Evolutionary conservation across 2,797 vertebrate species (phyloP), one percentile per base, ranked within the genome.

Genomic region (Cuniculus paca): DNA sequence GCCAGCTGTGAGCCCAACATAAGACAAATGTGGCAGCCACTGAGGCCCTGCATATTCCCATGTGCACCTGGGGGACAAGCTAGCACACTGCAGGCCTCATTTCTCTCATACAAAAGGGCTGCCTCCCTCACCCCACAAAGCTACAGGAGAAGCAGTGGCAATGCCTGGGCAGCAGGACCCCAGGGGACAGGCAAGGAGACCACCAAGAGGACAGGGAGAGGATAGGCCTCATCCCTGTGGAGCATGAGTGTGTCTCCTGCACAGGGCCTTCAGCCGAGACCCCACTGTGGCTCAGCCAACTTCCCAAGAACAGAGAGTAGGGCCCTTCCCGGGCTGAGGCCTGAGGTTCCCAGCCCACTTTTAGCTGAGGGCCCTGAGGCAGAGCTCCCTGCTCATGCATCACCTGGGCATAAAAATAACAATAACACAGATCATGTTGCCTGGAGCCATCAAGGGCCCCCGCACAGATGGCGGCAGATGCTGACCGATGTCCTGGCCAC

Each of bases 281-380:
- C n/a, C 87, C 0, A 0, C 26, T 0, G 3, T 34, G 24, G 4
- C 36, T 61, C 58, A 17, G 48, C 7, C 1, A 1, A 60, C 75
- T 97, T 98, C 95, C 97, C 92, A 92, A 94, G 96, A 97, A 96
- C 68, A 94, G 31, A 96, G 16, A 81, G 94, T 85, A 79, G 92
- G 97, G 97, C 83, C 96, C 36, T 97, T 92, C 95, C n/a, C n/a
- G 80, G 16, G n/a, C 60, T 31, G 80, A 3, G 80, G 82, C 31
- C 74, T n/a, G 93, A 96, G 96, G 91, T 96, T 96, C 96, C 96
- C 97, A 60, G 28, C 60, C 95, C 85, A 60, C 74, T 84, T 97
- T 96, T 94, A 97, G 92, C 86, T 42, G 90, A 78, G 88, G 75
- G 85, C 96, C 72, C 95, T 96, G 95, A 95, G 97, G 95, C 97